Base-by-base conservation (phyloP, 1,140 invertebrate species). In the Phthorimaea operculella region DNA sequence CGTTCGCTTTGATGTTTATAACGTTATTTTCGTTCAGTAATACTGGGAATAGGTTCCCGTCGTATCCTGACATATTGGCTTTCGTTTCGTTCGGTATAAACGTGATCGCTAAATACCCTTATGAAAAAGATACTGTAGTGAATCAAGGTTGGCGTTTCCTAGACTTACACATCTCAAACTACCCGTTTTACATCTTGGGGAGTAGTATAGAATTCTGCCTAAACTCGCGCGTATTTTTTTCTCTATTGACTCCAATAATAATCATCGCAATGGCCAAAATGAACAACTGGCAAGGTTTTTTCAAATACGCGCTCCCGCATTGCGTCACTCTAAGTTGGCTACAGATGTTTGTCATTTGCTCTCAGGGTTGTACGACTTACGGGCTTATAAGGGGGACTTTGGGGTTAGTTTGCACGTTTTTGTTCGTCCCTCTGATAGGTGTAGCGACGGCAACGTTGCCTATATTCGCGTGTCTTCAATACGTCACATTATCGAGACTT, bases 311-410 rank as follows among this genome's bases (percentile, higher is more conserved):
- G 0, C 89, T 96, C 39, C 94, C 94, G 0, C 94, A 96, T 78
- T 93, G 94, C 48, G 92, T 96, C 0, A 94, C 93, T 0, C 85
- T 95, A 6, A 93, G 93, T 66, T 96, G 94, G 94, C 90, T 94
- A 71, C 93, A 95, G 66, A 90, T 95, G 64, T 92, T 92, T 34
- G 90, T 94, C 58, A 88, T 92, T 3, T 91, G 90, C 60, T 93
- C 93, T 0, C 92, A 94, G 66, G 92, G 91, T 21, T 91, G 93
- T 28, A 94, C 92, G 0, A 93, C 91, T 81, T 93, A 92, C 68
- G 93, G 93, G 0, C 73, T 95, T 11, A 89, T 93, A 33, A 81
- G 94, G 33, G 92, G 92, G 0, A 90, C 92, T 4, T 76, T 96
- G 5, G 93, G 91, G 0, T 63, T 94, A 15, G 92, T 93, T 4